phyloP scores from a whole-genome alignment of 2,888 invertebrate genomes.

The Pachymerium ferrugineum region DNA sequence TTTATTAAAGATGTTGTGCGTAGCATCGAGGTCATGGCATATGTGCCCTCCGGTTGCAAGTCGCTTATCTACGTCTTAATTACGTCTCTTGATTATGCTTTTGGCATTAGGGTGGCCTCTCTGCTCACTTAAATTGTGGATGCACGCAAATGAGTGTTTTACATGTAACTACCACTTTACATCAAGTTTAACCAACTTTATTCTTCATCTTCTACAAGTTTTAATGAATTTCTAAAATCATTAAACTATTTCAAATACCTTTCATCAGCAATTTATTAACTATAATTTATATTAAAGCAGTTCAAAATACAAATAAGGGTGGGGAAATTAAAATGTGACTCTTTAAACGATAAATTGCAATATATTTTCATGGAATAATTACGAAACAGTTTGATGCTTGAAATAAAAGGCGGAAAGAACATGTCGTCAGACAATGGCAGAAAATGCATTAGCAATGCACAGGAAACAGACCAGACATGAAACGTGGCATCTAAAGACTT shows the following conservation, averaged over 20 bases:
- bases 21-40: conserved; percentile 9
- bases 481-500: too few species aligned
- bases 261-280: neutral
- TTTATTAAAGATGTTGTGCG: conserved; percentile 6
- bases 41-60: conserved; percentile 24
- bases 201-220: neutral
- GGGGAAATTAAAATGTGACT: too few species aligned
- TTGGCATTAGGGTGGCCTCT: conserved; percentile 25
- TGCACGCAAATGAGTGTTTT: conserved; percentile 22
- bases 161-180: conserved; percentile 5
- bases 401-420: too few species aligned
- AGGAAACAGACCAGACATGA: too few species aligned
- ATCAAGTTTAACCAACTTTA: neutral
- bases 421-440: too few species aligned
- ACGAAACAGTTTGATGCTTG: too few species aligned
- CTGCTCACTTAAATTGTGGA: conserved; percentile 24
- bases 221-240: conserved; percentile 5
- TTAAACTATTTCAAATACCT: neutral
- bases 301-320: too few species aligned
- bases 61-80: conserved; percentile 27
- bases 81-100: conserved; percentile 24
- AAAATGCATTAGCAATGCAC: too few species aligned
- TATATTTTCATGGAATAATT: too few species aligned
- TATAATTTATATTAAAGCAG: neutral
- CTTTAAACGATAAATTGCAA: too few species aligned